phyloP scores from a whole-genome alignment of 2,113 vertebrate genomes.

The Alces alces region DNA sequence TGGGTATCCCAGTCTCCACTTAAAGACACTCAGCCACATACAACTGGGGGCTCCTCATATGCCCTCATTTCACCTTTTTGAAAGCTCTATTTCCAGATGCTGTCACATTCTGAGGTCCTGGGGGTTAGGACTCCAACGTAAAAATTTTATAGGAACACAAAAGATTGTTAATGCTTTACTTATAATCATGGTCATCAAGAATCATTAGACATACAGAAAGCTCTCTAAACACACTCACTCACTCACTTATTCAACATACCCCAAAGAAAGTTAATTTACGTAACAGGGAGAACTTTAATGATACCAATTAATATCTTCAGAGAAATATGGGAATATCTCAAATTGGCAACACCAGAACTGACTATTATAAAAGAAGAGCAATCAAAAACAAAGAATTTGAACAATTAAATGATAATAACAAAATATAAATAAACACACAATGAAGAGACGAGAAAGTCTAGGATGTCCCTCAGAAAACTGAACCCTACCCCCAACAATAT shows the following conservation, averaged over 20 bases:
- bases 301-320: not conserved
- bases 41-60: accelerated
- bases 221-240: not conserved
- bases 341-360: not conserved
- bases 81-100: not conserved
- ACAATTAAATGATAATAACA: not conserved
- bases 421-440: not conserved
- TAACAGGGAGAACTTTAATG: not conserved
- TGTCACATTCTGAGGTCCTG: not conserved
- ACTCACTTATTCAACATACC: not conserved
- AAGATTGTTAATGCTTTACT: not conserved
- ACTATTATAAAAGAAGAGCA: not conserved
- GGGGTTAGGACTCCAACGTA: not conserved
- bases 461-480: not conserved
- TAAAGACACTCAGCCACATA: not conserved
- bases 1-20: not conserved
- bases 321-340: not conserved
- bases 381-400: not conserved
- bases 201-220: not conserved
- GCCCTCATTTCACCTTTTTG: not conserved
- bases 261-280: not conserved
- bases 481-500: not conserved
- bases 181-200: not conserved
- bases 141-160: not conserved
- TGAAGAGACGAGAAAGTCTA: not conserved